These are phyloP conservation scores for Sparus aurata DNA, from an alignment of 2,797 vertebrate species.

Conservation along the genomic window DNA sequence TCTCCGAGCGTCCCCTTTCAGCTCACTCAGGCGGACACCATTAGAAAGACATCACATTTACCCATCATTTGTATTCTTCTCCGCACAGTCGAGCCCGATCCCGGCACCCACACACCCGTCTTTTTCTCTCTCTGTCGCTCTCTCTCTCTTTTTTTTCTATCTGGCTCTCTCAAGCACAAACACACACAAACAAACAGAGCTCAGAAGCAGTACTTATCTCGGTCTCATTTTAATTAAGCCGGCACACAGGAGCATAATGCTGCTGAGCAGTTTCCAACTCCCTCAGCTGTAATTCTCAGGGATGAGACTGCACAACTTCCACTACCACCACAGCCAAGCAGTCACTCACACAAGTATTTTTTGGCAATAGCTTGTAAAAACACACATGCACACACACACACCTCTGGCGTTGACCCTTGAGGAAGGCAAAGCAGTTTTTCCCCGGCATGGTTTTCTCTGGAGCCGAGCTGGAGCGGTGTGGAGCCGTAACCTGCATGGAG, in stretches of 20 bases:
- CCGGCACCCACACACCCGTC: slow-evolving; percentile 29
- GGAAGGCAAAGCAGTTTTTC: slow-evolving; percentile 85
- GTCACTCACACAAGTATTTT: slow-evolving; percentile 5
- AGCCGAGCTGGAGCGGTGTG: slow-evolving; percentile 58
- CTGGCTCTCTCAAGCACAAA: slow-evolving; percentile 45
- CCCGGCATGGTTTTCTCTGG: slow-evolving; percentile 77
- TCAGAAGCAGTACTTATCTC: slow-evolving; percentile 72
- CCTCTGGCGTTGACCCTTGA: slow-evolving; percentile 82
- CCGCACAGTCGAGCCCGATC: slow-evolving; percentile 17
- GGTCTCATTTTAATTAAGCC: slow-evolving; percentile 76
- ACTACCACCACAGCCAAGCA: slow-evolving; percentile 36
- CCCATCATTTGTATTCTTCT: slow-evolving; percentile 61
- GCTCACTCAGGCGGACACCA: slow-evolving; percentile 44
- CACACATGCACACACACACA: slow-evolving; percentile 73
- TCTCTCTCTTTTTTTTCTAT: slow-evolving; percentile 25
- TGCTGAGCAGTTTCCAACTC: slow-evolving; percentile 43
- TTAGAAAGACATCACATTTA: slow-evolving; percentile 54
- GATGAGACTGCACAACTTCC: slow-evolving; percentile 45
- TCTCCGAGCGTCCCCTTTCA: slow-evolving; percentile 23
- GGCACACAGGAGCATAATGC: slow-evolving; percentile 61
- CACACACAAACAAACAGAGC: slow-evolving; percentile 66
- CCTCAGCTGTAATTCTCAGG: slow-evolving; percentile 53
- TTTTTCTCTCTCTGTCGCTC: slow-evolving; percentile 17
- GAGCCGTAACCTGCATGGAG: slow-evolving; percentile 72
- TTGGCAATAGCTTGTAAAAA: slow-evolving; percentile 17